Conservation (phyloP, 1,140 invertebrate species). For the Phthorimaea operculella region DNA sequence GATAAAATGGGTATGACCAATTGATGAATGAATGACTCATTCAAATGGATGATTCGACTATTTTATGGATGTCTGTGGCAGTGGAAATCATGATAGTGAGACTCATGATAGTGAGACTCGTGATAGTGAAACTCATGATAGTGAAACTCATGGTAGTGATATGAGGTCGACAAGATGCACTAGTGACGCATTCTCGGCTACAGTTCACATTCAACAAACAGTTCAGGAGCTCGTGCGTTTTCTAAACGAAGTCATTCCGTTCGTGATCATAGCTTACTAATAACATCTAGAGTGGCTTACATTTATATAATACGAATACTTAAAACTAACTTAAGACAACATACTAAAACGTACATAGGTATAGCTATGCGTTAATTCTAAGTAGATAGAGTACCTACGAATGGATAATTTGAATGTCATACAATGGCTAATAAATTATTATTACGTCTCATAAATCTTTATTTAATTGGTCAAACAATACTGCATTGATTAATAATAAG, state of each 20-base stretch:
- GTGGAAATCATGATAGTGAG: no score
- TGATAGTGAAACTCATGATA: background rate
- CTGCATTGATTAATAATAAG: background rate
- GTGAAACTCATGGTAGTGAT: constrained; percentile 6
- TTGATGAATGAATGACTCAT: no score
- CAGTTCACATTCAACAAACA: constrained; percentile 57
- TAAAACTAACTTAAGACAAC: background rate
- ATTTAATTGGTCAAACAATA: background rate
- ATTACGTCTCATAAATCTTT: background rate
- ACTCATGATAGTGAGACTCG: background rate
- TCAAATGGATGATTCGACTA: no score
- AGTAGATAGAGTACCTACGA: no score
- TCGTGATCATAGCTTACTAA: background rate
- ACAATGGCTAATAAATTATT: background rate
- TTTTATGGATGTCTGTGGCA: no score
- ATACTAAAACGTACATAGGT: no score
- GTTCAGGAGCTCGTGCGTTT: constrained; percentile 25
- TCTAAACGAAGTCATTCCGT: constrained; percentile 1
- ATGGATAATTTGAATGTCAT: background rate
- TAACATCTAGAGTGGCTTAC: background rate
- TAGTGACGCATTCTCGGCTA: constrained; percentile 50
- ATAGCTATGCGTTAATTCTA: no score
- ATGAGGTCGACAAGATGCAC: constrained; percentile 24
- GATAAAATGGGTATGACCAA: no score
- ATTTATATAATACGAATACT: background rate